Evolutionary conservation across 2,797 vertebrate genomes (phyloP).

Genomic region (Scomberomorus guttatus): DNA sequence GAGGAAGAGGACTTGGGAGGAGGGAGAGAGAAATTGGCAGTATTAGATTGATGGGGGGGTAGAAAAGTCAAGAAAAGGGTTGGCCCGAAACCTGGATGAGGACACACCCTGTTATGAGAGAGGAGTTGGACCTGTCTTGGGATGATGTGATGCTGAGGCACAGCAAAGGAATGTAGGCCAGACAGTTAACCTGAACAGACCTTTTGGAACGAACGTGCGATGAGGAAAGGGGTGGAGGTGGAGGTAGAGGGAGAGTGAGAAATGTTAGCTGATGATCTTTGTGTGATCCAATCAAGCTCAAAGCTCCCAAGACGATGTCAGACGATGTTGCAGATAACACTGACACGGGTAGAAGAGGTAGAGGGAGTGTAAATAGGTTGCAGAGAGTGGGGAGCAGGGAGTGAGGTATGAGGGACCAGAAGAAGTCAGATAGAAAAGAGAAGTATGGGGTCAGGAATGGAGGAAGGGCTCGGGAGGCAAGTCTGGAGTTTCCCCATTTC

Average conservation of each 20-base stretch:
- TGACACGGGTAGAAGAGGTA: not conserved
- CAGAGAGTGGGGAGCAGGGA: not conserved
- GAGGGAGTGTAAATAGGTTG: not conserved
- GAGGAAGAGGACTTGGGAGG: not conserved
- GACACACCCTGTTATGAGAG: slow-evolving; percentile 63
- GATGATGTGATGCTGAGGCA: slow-evolving; percentile 70
- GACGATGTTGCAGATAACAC: slow-evolving; percentile 2
- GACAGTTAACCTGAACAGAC: slow-evolving; percentile 61
- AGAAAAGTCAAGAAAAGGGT: slow-evolving; percentile 36
- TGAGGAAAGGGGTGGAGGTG: slow-evolving; percentile 36
- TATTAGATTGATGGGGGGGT: not conserved
- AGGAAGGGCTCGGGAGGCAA: not conserved
- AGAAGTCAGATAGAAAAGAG: not conserved
- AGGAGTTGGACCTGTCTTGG: slow-evolving; percentile 65
- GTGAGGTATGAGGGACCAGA: not conserved
- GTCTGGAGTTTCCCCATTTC: not conserved
- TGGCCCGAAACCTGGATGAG: slow-evolving; percentile 49
- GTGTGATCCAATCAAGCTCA: slow-evolving; percentile 8
- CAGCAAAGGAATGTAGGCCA: slow-evolving; percentile 75
- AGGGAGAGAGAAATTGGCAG: not conserved
- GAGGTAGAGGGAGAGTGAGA: slow-evolving; percentile 27
- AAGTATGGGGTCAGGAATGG: too few relatives aligned
- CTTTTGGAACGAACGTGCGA: slow-evolving; percentile 22
- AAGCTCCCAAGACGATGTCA: not conserved
- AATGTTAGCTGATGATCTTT: slow-evolving; percentile 34